These are phyloP conservation scores for Lemur catta DNA, from an alignment of 2,797 vertebrate species.

Conservation along the genomic window DNA sequence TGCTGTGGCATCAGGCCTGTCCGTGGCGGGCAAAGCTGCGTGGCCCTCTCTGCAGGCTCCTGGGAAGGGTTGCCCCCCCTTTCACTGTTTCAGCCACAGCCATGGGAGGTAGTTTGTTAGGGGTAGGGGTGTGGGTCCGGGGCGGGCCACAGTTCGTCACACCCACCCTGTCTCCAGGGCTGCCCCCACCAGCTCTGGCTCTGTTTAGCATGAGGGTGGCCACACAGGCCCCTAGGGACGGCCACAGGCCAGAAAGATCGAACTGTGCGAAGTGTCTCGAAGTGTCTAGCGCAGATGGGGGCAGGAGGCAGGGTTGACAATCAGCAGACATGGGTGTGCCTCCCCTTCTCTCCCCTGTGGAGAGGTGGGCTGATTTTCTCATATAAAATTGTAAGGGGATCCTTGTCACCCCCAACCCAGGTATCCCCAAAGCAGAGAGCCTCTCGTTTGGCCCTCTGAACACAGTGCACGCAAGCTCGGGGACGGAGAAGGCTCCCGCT, in stretches of 20 bases:
- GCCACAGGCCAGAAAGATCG: background rate
- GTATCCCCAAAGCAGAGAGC: background rate
- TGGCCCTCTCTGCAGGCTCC: background rate
- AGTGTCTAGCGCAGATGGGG: background rate
- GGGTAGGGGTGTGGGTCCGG: background rate
- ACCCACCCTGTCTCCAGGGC: background rate
- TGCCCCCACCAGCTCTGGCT: background rate
- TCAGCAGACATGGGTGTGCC: background rate
- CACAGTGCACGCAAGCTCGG: background rate
- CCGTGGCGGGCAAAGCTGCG: background rate
- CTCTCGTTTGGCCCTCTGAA: background rate
- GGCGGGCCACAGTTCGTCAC: background rate
- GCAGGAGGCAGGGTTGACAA: background rate
- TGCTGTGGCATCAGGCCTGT: background rate
- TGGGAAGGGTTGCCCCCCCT: background rate
- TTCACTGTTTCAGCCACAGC: background rate
- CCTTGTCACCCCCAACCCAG: background rate
- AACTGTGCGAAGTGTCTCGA: background rate
- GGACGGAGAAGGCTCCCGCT: background rate
- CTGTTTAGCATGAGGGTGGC: background rate
- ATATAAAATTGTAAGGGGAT: background rate
- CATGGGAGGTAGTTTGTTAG: too few species aligned
- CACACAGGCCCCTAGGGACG: background rate
- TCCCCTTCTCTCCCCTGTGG: background rate
- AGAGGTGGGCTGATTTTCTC: background rate